Conservation (phyloP, 2,113 vertebrate genomes). For the Burhinus bistriatus region DNA sequence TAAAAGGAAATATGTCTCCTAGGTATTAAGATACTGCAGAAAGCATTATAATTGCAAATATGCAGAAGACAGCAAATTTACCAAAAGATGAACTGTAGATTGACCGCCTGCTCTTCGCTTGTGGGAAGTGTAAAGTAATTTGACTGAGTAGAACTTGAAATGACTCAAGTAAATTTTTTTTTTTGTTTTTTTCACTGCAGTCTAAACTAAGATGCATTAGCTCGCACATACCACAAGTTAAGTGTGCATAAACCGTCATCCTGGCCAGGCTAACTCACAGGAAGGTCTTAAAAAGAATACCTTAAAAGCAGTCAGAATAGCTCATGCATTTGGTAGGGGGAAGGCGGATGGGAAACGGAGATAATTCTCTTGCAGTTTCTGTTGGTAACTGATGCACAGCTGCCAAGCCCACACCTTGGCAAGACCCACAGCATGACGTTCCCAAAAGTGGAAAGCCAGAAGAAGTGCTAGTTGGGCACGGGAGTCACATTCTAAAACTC, state of each 20-base stretch:
- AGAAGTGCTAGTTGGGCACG: neutral
- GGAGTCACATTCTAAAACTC: neutral
- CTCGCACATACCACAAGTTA: neutral
- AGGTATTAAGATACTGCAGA: neutral
- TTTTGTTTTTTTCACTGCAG: neutral
- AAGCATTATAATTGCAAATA: neutral
- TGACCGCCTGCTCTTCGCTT: neutral
- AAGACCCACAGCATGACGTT: neutral
- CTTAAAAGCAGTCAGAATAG: neutral
- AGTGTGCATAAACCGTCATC: neutral
- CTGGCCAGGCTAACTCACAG: neutral
- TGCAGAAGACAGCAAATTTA: neutral
- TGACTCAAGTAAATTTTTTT: neutral
- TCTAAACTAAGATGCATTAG: neutral
- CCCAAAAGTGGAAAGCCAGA: neutral
- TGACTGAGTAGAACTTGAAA: neutral
- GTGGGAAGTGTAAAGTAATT: neutral
- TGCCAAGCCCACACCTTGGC: neutral
- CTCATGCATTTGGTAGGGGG: neutral
- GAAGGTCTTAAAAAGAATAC: neutral
- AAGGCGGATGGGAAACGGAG: neutral
- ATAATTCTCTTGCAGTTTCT: neutral
- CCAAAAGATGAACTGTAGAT: neutral
- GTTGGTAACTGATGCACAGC: neutral
- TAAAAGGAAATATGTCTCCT: neutral